phyloP scores from a whole-genome alignment of 1,140 invertebrate genomes.

The Neomicropteryx cornuta region DNA sequence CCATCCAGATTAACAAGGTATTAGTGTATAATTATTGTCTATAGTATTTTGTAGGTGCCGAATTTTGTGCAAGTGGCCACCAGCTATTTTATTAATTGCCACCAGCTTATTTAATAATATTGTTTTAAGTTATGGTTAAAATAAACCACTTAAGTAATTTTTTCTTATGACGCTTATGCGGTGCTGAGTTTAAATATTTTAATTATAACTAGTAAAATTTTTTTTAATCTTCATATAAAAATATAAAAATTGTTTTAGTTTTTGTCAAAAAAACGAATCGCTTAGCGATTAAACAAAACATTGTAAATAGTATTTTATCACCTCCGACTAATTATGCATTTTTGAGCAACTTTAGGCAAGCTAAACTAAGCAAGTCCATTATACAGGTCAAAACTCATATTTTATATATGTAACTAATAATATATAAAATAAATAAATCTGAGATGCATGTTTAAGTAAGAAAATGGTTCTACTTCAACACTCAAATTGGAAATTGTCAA shows the following conservation, averaged over 20 bases:
- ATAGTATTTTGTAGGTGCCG: neutral
- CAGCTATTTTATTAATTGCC: neutral
- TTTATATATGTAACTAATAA: constrained; percentile 3
- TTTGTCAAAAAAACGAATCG: neutral
- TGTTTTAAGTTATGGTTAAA: neutral
- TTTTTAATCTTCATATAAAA: neutral
- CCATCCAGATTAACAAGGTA: neutral
- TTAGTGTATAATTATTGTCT: neutral
- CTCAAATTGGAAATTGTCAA: too few species aligned
- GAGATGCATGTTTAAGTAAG: neutral
- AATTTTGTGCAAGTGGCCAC: neutral
- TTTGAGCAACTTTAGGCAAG: constrained; percentile 5
- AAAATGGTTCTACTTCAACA: neutral
- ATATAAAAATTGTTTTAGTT: neutral
- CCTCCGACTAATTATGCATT: neutral
- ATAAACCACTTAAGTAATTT: neutral
- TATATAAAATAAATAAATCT: neutral
- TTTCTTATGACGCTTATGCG: neutral
- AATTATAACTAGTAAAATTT: neutral
- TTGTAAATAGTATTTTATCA: neutral
- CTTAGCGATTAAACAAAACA: neutral
- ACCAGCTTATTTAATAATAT: neutral
- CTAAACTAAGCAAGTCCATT: constrained; percentile 7
- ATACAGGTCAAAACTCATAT: neutral
- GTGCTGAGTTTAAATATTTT: neutral